These are phyloP conservation scores for Phylloscopus trochilus DNA, from an alignment of 2,113 vertebrate genomes.

Conservation along the genomic window DNA sequence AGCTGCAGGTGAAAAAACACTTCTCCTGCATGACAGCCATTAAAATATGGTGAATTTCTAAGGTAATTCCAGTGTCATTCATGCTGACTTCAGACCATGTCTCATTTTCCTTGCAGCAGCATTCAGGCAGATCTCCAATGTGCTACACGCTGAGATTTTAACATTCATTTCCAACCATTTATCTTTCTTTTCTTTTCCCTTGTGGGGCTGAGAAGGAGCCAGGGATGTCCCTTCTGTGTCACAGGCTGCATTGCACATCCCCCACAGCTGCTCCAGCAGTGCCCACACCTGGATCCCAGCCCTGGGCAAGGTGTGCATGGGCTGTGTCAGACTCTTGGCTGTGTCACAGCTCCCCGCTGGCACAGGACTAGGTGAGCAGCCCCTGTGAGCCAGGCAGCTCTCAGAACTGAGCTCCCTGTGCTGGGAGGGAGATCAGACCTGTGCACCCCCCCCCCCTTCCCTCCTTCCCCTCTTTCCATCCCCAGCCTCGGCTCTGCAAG, in stretches of 20 bases:
- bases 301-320: rapidly evolving
- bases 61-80: background rate
- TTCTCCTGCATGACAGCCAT: background rate
- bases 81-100: background rate
- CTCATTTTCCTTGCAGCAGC: background rate
- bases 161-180: background rate
- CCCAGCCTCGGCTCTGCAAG: background rate
- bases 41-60: background rate
- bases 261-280: background rate
- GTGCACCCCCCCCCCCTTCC: background rate
- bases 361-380: background rate
- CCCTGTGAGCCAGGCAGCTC: rapidly evolving
- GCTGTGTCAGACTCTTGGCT: rapidly evolving
- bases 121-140: background rate
- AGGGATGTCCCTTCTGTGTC: background rate
- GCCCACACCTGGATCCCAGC: rapidly evolving
- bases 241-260: background rate
- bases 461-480: background rate
- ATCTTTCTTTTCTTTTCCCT: background rate
- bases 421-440: background rate
- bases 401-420: rapidly evolving
- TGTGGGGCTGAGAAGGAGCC: background rate
- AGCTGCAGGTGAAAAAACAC: background rate
- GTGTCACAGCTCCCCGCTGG: rapidly evolving
- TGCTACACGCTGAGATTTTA: background rate